A percentile compares a stretch with the other conserved stretches of the same genome.
phyloP scores from a whole-genome alignment of 2,113 vertebrate genomes.

The Cyprinus carpio region DNA sequence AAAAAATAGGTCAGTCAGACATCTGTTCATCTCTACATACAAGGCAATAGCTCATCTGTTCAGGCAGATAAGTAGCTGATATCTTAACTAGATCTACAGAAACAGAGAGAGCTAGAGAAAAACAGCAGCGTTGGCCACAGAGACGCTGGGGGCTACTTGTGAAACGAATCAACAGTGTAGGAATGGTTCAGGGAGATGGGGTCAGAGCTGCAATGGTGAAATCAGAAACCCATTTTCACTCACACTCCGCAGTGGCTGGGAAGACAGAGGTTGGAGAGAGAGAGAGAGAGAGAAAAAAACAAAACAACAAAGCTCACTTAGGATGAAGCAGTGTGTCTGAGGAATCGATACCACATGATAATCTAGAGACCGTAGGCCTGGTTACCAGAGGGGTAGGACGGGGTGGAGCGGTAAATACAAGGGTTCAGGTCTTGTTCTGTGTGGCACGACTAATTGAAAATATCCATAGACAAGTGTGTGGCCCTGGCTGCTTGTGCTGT shows the following conservation, averaged over 20 bases:
- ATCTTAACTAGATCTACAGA: constrained; percentile 28
- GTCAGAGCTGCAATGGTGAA: constrained; percentile 58
- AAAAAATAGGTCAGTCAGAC: background rate
- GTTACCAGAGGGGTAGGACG: constrained; percentile 14
- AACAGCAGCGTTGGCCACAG: constrained; percentile 31
- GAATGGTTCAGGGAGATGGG: constrained; percentile 59
- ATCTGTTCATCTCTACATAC: constrained; percentile 3
- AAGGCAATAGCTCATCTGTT: constrained; percentile 28
- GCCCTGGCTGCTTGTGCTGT: constrained; percentile 38
- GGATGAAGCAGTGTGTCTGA: constrained; percentile 45
- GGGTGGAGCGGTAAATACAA: constrained; percentile 60
- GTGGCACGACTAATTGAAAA: constrained; percentile 74
- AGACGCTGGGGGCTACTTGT: constrained; percentile 37
- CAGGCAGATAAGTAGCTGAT: background rate
- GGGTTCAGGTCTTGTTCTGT: constrained; percentile 57
- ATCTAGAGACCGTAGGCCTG: constrained; percentile 60
- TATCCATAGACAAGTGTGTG: constrained; percentile 54
- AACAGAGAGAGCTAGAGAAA: constrained; percentile 31
- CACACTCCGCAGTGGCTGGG: constrained; percentile 48
- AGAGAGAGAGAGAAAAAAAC: background rate
- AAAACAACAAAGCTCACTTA: constrained; percentile 46
- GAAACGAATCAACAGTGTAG: constrained; percentile 66
- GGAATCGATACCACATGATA: constrained; percentile 65
- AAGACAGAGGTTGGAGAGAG: constrained; percentile 32
- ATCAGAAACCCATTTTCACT: constrained; percentile 68